Percentiles rank a stretch among this genome's conserved stretches.
Conservation (phyloP, 2,113 vertebrate species). For the Hyla sarda region DNA sequence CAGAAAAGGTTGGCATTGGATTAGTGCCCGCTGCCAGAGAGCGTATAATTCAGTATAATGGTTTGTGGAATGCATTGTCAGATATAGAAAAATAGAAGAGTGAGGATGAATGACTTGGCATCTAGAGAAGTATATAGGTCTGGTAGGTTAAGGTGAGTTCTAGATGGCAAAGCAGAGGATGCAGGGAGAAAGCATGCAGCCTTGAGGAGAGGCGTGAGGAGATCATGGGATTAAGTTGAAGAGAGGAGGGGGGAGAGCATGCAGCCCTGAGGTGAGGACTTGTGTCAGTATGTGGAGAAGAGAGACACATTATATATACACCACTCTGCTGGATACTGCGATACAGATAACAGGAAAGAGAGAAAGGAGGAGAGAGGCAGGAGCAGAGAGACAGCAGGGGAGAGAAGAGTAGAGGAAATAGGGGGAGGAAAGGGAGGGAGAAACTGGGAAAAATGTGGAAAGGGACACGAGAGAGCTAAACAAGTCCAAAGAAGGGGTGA, state of each 20-base stretch:
- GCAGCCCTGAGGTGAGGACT: conserved; percentile 1
- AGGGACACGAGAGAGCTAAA: neutral
- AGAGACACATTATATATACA: conserved; percentile 46
- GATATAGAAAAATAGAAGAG: neutral
- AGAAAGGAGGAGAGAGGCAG: conserved; percentile 3
- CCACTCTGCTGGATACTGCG: conserved; percentile 44
- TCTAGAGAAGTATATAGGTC: neutral
- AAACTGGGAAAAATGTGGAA: neutral
- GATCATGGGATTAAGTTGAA: conserved; percentile 51
- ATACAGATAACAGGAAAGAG: conserved; percentile 11
- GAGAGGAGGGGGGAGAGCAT: conserved; percentile 41
- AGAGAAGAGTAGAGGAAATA: neutral
- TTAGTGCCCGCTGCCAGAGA: neutral
- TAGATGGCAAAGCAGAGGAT: neutral
- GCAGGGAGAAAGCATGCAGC: conserved; percentile 2
- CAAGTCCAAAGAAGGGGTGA: too few species aligned
- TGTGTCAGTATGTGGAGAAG: neutral
- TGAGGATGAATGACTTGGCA: neutral
- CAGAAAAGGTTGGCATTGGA: neutral
- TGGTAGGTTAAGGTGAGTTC: conserved; percentile 27
- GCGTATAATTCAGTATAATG: neutral
- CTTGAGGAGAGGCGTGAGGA: conserved; percentile 31
- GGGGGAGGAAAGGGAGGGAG: conserved; percentile 5
- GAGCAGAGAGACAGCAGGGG: conserved; percentile 38
- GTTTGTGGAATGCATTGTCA: neutral